Evolutionary conservation across 1,140 invertebrate genomes (phyloP).

Genomic region (Charaxes varanes): DNA sequence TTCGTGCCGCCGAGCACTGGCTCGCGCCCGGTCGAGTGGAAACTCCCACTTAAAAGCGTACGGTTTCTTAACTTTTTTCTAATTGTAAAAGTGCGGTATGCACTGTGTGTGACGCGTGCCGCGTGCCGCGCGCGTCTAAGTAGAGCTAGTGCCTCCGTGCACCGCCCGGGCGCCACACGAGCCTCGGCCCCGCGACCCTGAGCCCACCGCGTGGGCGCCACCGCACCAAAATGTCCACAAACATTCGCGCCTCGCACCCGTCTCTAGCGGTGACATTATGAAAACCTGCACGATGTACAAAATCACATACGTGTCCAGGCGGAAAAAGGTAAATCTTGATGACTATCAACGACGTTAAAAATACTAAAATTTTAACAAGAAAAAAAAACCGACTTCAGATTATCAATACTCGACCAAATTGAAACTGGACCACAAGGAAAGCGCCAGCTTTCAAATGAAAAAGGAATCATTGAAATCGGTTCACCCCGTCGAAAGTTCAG

Average conservation of each 20-base stretch:
- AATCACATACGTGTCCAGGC: constrained; percentile 62
- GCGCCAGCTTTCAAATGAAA: too few relatives aligned
- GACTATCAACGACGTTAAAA: neutral
- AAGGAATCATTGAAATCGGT: too few relatives aligned
- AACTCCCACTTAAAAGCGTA: constrained; percentile 24
- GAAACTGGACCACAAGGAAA: too few relatives aligned
- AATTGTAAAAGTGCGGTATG: constrained; percentile 53
- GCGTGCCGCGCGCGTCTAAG: constrained; percentile 38
- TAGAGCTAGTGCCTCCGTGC: too few relatives aligned
- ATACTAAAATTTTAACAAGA: neutral
- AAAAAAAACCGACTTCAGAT: too few relatives aligned
- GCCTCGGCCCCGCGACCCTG: constrained; percentile 13
- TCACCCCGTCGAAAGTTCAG: too few relatives aligned
- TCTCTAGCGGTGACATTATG: constrained; percentile 32
- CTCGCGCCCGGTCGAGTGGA: constrained; percentile 30
- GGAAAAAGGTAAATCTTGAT: constrained; percentile 45
- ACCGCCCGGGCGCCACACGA: constrained; percentile 22
- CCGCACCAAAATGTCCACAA: constrained; percentile 15
- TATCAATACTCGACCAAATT: too few relatives aligned
- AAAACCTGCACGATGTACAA: constrained; percentile 63
- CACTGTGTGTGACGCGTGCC: constrained; percentile 43
- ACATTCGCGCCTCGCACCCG: constrained; percentile 1
- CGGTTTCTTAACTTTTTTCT: constrained; percentile 40
- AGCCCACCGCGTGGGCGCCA: constrained; percentile 20
- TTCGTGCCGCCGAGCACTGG: constrained; percentile 11